Percentiles rank a stretch among this genome's conserved stretches.
Conservation (phyloP, 2,113 vertebrate species). For the Gadus macrocephalus region DNA sequence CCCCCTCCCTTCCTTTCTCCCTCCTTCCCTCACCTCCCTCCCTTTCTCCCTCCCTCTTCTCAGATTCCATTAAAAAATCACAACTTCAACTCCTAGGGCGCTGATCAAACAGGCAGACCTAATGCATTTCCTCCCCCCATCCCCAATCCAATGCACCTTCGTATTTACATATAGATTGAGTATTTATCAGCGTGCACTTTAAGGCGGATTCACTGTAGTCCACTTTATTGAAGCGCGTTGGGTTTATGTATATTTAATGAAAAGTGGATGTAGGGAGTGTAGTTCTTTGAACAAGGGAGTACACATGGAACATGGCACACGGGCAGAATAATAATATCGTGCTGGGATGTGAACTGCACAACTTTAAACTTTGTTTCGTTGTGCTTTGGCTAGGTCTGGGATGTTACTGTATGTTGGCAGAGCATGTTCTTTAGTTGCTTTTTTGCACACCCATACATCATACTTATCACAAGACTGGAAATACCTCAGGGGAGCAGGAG, state of each 20-base stretch:
- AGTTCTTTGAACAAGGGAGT: slow-evolving; percentile 68
- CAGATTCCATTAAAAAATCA: slow-evolving; percentile 75
- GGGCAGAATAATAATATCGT: slow-evolving; percentile 54
- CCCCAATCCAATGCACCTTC: slow-evolving; percentile 41
- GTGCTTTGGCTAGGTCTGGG: background rate
- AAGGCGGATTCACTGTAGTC: slow-evolving; percentile 67
- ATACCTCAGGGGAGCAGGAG: too few relatives aligned
- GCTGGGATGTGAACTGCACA: slow-evolving; percentile 23
- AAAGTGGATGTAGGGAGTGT: slow-evolving; percentile 65
- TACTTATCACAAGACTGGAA: too few relatives aligned
- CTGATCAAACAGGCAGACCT: slow-evolving; percentile 66
- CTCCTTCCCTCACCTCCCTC: slow-evolving; percentile 37
- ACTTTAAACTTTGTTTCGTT: slow-evolving; percentile 23
- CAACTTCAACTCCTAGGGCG: slow-evolving; percentile 65
- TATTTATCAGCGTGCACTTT: slow-evolving; percentile 73
- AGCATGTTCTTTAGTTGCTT: too few relatives aligned
- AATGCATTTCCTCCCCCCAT: slow-evolving; percentile 64
- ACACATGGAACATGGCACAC: slow-evolving; percentile 42
- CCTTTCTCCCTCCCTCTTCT: slow-evolving; percentile 35
- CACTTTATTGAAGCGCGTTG: slow-evolving; percentile 70
- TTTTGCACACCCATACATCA: too few relatives aligned
- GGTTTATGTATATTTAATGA: slow-evolving; percentile 75
- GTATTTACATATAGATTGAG: slow-evolving; percentile 83
- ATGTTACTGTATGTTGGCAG: too few relatives aligned
- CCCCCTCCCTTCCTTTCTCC: background rate